phyloP scores from a whole-genome alignment of 2,113 vertebrate genomes.

The Miniopterus natalensis region DNA sequence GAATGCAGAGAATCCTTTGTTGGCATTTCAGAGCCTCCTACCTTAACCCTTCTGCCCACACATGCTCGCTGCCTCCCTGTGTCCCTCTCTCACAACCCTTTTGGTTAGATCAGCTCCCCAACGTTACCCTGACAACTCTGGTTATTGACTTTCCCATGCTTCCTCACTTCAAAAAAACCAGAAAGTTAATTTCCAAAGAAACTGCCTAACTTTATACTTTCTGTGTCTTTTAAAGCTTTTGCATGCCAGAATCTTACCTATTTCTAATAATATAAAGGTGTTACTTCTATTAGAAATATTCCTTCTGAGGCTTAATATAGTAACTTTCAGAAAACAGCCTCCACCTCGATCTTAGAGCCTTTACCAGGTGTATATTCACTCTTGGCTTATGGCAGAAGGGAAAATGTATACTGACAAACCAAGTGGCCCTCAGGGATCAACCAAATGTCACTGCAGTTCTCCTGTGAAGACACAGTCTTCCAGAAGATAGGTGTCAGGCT shows the following conservation, averaged over 20 bases:
- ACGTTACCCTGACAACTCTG: not conserved
- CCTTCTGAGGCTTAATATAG: not conserved
- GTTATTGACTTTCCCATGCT: not conserved
- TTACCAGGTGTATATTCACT: not conserved
- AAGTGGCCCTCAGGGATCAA: not conserved
- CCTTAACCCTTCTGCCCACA: too few species aligned
- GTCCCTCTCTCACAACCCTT: not conserved
- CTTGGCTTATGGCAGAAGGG: not conserved
- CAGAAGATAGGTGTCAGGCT: not conserved
- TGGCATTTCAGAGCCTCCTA: not conserved
- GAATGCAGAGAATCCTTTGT: not conserved
- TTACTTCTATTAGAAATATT: not conserved
- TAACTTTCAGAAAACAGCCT: not conserved
- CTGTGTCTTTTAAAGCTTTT: not conserved
- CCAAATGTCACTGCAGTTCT: not conserved
- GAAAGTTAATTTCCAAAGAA: conserved; percentile 41
- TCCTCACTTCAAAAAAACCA: conserved; percentile 41
- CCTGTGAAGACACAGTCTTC: not conserved
- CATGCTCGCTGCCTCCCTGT: rapidly evolving
- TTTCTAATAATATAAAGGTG: conserved; percentile 2
- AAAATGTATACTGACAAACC: not conserved
- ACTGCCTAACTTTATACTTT: conserved; percentile 4
- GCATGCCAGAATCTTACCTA: not conserved
- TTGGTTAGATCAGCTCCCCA: not conserved
- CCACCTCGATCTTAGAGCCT: not conserved